A percentile compares a stretch with the other conserved stretches of the same genome.
Conservation (phyloP, 2,113 vertebrate genomes). For the Gymnobelideus leadbeateri region DNA sequence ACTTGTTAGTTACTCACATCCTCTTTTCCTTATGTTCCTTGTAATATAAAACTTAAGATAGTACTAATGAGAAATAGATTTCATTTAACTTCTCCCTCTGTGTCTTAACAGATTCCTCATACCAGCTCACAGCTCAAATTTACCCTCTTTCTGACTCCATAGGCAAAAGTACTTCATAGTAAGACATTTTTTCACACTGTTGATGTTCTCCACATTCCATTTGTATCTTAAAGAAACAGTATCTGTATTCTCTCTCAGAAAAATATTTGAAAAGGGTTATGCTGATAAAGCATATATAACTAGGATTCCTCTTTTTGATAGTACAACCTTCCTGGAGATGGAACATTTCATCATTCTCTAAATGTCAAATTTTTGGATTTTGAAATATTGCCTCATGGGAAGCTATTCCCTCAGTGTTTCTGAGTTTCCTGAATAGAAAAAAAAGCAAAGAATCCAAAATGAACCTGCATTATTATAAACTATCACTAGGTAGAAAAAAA, state of each 20-base stretch:
- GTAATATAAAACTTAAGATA: neutral
- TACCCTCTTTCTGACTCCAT: neutral
- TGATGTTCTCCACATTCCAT: neutral
- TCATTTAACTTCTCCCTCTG: neutral
- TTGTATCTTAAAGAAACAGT: neutral
- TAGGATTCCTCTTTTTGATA: neutral
- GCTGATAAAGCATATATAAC: neutral
- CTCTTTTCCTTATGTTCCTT: neutral
- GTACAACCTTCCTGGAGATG: neutral
- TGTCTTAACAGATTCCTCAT: neutral
- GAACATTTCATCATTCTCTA: neutral
- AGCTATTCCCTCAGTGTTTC: neutral
- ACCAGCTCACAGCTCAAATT: neutral
- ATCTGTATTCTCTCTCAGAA: neutral
- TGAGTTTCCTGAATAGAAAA: neutral
- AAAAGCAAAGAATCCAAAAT: neutral
- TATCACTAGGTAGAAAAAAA: neutral
- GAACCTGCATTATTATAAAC: neutral
- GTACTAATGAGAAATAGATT: neutral
- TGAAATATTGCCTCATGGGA: neutral
- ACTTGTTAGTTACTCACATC: neutral
- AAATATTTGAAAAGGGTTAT: neutral
- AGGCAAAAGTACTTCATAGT: neutral
- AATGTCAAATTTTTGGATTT: neutral
- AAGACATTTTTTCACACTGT: neutral